phyloP scores from a whole-genome alignment of 2,797 vertebrate species.

The Alfaro cultratus region DNA sequence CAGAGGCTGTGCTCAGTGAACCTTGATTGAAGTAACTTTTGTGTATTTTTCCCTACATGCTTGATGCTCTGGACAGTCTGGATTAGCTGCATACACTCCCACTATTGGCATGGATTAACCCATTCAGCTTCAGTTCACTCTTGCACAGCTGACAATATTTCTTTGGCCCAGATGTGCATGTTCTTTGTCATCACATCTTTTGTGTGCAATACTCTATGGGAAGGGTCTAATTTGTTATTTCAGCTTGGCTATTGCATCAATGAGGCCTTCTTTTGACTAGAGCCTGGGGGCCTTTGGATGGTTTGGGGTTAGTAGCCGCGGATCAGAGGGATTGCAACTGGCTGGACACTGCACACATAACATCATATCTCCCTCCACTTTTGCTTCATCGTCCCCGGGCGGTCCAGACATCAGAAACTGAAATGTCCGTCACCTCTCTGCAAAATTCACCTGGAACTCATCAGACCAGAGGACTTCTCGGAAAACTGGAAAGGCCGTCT shows the following conservation, averaged over 20 bases:
- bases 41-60: constrained; percentile 51
- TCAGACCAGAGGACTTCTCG: constrained; percentile 75
- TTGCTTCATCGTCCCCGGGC: constrained; percentile 28
- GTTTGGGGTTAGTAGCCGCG: constrained; percentile 63
- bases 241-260: constrained; percentile 72
- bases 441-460: constrained; percentile 80
- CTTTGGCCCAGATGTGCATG: constrained; percentile 53
- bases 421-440: constrained; percentile 70
- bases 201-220: constrained; percentile 62
- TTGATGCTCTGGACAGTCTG: constrained; percentile 49
- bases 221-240: constrained; percentile 71
- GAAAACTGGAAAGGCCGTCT: constrained; percentile 79
- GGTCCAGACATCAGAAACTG: constrained; percentile 54
- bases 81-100: constrained; percentile 74
- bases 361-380: constrained; percentile 45
- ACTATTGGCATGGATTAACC: constrained; percentile 68
- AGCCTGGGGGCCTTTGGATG: constrained; percentile 55
- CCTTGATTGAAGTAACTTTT: constrained; percentile 48
- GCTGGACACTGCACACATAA: constrained; percentile 57
- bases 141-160: constrained; percentile 58
- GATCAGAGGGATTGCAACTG: constrained; percentile 72
- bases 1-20: constrained; percentile 47
- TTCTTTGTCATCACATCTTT: constrained; percentile 75
- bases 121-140: constrained; percentile 60
- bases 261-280: constrained; percentile 56